phyloP scores from a whole-genome alignment of 2,888 invertebrate genomes.

The Ceratothoa steindachneri region DNA sequence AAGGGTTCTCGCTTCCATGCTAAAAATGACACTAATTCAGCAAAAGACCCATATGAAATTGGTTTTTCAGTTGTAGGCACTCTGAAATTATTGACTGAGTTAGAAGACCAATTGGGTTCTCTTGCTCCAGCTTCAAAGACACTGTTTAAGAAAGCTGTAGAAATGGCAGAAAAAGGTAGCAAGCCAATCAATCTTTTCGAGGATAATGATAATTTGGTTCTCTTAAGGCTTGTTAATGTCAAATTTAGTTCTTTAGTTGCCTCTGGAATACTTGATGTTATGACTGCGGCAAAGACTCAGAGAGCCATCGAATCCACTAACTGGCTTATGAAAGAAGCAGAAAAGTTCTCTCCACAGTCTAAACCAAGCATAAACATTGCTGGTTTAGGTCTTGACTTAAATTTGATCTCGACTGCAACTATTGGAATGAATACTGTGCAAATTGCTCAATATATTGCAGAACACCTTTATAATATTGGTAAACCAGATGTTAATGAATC shows the following conservation, averaged over 20 bases:
- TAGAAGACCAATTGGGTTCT: slow-evolving; percentile 79
- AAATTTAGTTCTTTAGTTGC: slow-evolving; percentile 74
- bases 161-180: slow-evolving; percentile 61
- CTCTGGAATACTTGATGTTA: slow-evolving; percentile 67
- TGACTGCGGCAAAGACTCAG: slow-evolving; percentile 70
- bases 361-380: not conserved
- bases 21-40: slow-evolving; percentile 34
- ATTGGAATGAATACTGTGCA: slow-evolving; percentile 65
- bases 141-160: slow-evolving; percentile 69
- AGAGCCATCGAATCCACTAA: slow-evolving; percentile 58
- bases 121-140: slow-evolving; percentile 74
- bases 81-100: slow-evolving; percentile 69
- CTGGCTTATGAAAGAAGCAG: slow-evolving; percentile 53
- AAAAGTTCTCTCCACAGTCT: slow-evolving; percentile 40
- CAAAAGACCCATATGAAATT: slow-evolving; percentile 8
- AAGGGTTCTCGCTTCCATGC: slow-evolving; percentile 40
- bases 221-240: slow-evolving; percentile 80
- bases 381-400: slow-evolving; percentile 38
- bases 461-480: slow-evolving; percentile 71
- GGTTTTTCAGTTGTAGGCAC: slow-evolving; percentile 43
- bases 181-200: slow-evolving; percentile 66
- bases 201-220: slow-evolving; percentile 65
- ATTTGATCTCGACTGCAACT: slow-evolving; percentile 51
- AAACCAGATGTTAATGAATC: slow-evolving; percentile 73
- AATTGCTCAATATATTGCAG: slow-evolving; percentile 76